Percentiles rank a stretch among this genome's conserved stretches.
Evolutionary conservation across 1,140 invertebrate genomes (phyloP).

Genomic region (Zaprionus capensis): DNA sequence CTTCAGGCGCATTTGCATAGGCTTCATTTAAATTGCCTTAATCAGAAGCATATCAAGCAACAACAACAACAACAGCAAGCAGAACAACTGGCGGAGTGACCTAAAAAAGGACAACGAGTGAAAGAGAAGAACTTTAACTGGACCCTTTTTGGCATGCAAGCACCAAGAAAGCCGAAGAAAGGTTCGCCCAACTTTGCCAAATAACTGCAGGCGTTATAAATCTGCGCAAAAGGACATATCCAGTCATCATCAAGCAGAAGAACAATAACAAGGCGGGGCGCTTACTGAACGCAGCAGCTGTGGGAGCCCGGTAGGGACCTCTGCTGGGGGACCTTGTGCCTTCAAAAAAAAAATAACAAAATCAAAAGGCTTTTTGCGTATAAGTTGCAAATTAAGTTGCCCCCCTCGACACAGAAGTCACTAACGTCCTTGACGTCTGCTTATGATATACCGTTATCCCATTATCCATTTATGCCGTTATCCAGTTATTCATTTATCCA

Average conservation of each 20-base stretch:
- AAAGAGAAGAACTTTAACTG: slow-evolving; percentile 6
- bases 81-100: slow-evolving; percentile 6
- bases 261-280: slow-evolving; percentile 1
- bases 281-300: slow-evolving; percentile 4
- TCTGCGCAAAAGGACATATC: slow-evolving; percentile 52
- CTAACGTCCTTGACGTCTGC: slow-evolving; percentile 56
- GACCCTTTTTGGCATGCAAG: slow-evolving; percentile 60
- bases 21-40: slow-evolving; percentile 82
- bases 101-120: slow-evolving; percentile 71
- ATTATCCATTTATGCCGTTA: slow-evolving; percentile 44
- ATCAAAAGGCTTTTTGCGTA: slow-evolving; percentile 81
- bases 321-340: slow-evolving; percentile 23
- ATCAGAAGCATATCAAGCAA: slow-evolving; percentile 66
- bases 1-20: slow-evolving; percentile 77
- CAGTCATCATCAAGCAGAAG: slow-evolving; percentile 34
- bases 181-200: slow-evolving; percentile 75
- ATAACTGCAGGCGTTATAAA: slow-evolving; percentile 73
- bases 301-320: slow-evolving; percentile 21
- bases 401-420: slow-evolving; percentile 21
- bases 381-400: slow-evolving; percentile 82
- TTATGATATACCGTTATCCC: slow-evolving; percentile 55
- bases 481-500: slow-evolving; percentile 10
- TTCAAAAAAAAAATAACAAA: slow-evolving; percentile 67
- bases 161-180: slow-evolving; percentile 55
- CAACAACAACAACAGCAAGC: not conserved